Percentiles rank a stretch among this genome's conserved stretches.
These are phyloP conservation scores for Enteromius thamalakanensis DNA, from an alignment of 2,797 vertebrate species.

Conservation along the genomic window DNA sequence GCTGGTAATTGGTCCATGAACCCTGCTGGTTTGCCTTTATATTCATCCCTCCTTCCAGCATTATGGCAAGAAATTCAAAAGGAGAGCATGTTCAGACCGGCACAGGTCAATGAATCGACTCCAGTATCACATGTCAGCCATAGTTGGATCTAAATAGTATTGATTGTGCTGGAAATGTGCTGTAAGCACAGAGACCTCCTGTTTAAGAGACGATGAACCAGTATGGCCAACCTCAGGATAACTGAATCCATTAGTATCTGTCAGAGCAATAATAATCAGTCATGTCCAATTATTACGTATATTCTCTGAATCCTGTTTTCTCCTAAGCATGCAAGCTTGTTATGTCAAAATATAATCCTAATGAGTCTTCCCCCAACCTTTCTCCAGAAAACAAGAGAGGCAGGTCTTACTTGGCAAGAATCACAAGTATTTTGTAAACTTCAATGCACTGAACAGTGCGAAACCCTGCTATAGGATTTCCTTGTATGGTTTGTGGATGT, in stretches of 20 bases:
- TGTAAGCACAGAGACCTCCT: background rate
- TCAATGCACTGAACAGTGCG: background rate
- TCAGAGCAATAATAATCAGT: conserved; percentile 16
- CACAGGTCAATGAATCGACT: conserved; percentile 18
- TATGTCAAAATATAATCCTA: conserved; percentile 6
- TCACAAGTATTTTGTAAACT: background rate
- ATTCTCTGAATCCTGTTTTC: background rate
- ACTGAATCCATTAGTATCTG: background rate
- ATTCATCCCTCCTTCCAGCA: background rate
- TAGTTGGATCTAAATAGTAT: background rate
- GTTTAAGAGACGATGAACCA: background rate
- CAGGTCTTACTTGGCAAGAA: conserved; percentile 4
- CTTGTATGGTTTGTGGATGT: background rate
- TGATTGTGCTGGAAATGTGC: conserved; percentile 26
- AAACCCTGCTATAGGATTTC: background rate
- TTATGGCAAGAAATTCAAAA: conserved; percentile 2
- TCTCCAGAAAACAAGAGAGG: background rate
- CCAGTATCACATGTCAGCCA: background rate
- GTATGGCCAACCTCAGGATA: background rate
- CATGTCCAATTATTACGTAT: background rate
- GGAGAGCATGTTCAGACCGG: background rate
- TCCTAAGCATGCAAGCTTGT: background rate
- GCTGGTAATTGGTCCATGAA: conserved; percentile 16
- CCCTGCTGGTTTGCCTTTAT: conserved; percentile 17
- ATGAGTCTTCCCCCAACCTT: background rate